phyloP scores from a whole-genome alignment of 2,113 vertebrate species.

The Antigone vipio region DNA sequence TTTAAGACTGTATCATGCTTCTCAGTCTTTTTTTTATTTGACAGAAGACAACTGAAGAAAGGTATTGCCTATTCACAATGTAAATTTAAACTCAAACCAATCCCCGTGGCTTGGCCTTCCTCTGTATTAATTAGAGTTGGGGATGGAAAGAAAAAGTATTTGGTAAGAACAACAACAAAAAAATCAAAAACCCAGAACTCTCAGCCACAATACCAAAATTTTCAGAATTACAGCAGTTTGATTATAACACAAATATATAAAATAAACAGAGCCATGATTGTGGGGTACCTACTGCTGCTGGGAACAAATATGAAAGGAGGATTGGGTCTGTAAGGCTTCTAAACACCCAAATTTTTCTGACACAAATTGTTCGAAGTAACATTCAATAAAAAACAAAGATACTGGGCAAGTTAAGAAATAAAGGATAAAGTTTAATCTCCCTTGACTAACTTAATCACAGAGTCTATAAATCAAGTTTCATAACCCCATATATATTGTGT shows the following conservation, averaged over 20 bases:
- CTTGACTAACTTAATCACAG: slow-evolving; percentile 48
- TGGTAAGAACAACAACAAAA: background rate
- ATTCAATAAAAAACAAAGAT: slow-evolving; percentile 15
- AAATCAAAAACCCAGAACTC: background rate
- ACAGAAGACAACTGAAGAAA: background rate
- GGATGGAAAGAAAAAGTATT: background rate
- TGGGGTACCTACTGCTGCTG: background rate
- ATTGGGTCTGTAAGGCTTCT: background rate
- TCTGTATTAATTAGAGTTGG: background rate
- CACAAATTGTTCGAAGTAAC: background rate
- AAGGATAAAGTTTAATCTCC: slow-evolving; percentile 52
- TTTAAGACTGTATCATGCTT: background rate
- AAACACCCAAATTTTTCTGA: background rate
- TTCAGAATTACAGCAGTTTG: background rate
- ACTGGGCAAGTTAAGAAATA: slow-evolving; percentile 16
- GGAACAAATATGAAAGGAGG: background rate
- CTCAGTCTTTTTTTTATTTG: background rate
- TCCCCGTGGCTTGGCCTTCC: background rate
- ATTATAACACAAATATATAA: background rate
- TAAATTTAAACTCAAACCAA: background rate
- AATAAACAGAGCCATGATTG: background rate
- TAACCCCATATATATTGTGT: background rate
- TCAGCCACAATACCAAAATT: background rate
- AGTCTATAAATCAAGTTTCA: slow-evolving; percentile 45
- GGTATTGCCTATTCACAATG: background rate